Evolutionary conservation across 2,888 invertebrate species (phyloP).

Genomic region (Pollenia angustigena): DNA sequence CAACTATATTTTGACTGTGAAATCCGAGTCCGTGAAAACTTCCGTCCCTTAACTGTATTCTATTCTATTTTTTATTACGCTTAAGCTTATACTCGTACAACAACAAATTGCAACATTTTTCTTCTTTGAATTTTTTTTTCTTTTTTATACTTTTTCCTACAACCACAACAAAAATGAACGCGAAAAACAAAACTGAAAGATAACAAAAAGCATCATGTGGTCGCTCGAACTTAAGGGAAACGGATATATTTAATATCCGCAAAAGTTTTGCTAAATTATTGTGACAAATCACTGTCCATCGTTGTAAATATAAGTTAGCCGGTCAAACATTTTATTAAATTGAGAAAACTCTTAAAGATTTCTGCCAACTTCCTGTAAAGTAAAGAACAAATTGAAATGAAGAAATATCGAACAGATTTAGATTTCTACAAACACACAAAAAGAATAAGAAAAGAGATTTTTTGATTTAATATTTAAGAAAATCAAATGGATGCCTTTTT

Average conservation of each 20-base stretch:
- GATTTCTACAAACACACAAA: too few species aligned
- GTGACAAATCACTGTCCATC: neutral
- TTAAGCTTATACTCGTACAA: neutral
- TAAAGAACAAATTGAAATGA: too few species aligned
- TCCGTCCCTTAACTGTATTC: too few species aligned
- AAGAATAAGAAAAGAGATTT: too few species aligned
- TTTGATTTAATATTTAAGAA: too few species aligned
- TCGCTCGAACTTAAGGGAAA: neutral
- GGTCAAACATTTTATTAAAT: neutral
- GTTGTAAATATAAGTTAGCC: neutral
- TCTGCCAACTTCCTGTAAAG: neutral
- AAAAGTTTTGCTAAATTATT: neutral
- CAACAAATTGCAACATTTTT: neutral
- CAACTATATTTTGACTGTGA: too few species aligned
- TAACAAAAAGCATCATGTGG: neutral
- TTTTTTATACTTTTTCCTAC: neutral
- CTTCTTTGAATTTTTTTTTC: neutral
- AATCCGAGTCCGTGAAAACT: too few species aligned
- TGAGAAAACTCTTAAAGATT: neutral
- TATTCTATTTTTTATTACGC: too few species aligned
- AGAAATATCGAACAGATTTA: too few species aligned
- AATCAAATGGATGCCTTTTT: too few species aligned
- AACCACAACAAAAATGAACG: too few species aligned
- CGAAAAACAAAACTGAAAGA: too few species aligned
- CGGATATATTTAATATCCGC: constrained; percentile 8